Evolutionary conservation across 2,797 vertebrate species (phyloP), one percentile per base, ranked within the genome.

Genomic region (Megaceryle alcyon): DNA sequence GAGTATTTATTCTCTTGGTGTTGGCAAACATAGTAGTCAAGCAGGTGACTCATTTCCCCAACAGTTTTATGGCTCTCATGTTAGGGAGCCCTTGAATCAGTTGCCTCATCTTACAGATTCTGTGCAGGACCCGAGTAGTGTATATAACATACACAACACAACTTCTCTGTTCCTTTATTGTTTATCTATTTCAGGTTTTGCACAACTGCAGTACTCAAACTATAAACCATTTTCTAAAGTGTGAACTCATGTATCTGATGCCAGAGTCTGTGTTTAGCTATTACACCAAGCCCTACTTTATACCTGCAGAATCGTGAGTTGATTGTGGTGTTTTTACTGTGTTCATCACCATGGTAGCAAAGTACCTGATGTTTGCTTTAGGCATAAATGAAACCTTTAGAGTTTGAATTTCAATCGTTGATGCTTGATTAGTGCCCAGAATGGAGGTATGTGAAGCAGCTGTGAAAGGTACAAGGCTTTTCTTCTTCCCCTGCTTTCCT

Each of bases 361-460:
- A 96, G 76, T 86, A n/a, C 77, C 59, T 86, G 66, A 35, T 94
- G 77, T 83, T 96, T 94, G 77, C 85, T 76, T 70, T 88, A 63
- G 59, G 66, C 43, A 63, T 69, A 80, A 80, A 73, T 77, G 61
- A 64, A 95, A 79, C 82, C 66, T 92, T 82, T 88, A 37, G 44
- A 33, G 90, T 72, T 82, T 76, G 75, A 82, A 90, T 86, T 86
- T 95, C 48, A 60, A 17, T 90, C 70, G 86, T 84, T 85, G 63
- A 65, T 84, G 82, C 80, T 91, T 73, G 51, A 57, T 93, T 75
- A 95, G 70, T 79, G 56, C 56, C n/a, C 49, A 53, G 66, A 70
- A 66, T 76, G 31, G 54, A 91, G 78, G 41, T 59, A 37, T 39
- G 37, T 81, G 77, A 59, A 95, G n/a, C 66, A 46, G 35, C 26